phyloP scores from a whole-genome alignment of 2,113 vertebrate genomes.

The Pygathrix nemaeus region DNA sequence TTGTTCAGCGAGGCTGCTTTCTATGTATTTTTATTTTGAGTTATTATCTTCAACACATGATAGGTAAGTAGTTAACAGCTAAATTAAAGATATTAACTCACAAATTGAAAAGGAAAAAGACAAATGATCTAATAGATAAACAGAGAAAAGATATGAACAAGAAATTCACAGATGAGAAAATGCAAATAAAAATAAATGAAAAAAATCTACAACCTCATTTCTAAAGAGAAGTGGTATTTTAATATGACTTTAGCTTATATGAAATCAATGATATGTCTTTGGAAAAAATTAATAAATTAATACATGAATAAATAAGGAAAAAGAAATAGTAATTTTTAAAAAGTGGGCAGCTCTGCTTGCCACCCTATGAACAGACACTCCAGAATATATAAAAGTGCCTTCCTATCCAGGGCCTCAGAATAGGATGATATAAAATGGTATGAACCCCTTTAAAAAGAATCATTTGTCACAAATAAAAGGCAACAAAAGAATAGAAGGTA shows the following conservation, averaged over 20 bases:
- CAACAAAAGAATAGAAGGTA: background rate
- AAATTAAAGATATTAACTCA: background rate
- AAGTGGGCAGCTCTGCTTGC: background rate
- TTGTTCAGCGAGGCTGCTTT: background rate
- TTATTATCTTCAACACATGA: background rate
- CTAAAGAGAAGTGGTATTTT: background rate
- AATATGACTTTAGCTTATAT: background rate
- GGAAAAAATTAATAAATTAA: background rate
- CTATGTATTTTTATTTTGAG: background rate
- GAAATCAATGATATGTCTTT: background rate
- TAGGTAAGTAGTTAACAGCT: background rate
- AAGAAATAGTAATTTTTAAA: background rate
- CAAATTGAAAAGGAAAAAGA: background rate
- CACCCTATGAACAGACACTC: background rate
- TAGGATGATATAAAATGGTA: background rate
- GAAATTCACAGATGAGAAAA: background rate
- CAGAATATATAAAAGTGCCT: background rate
- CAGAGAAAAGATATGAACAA: background rate
- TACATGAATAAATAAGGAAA: background rate
- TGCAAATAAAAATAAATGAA: background rate
- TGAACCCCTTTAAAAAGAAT: background rate
- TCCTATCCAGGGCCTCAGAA: background rate
- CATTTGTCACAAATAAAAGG: background rate
- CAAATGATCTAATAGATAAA: background rate
- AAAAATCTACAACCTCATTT: background rate